Percentiles rank a stretch among this genome's conserved stretches.
Conservation (phyloP, 2,113 vertebrate genomes). For the Leucosticte australis region DNA sequence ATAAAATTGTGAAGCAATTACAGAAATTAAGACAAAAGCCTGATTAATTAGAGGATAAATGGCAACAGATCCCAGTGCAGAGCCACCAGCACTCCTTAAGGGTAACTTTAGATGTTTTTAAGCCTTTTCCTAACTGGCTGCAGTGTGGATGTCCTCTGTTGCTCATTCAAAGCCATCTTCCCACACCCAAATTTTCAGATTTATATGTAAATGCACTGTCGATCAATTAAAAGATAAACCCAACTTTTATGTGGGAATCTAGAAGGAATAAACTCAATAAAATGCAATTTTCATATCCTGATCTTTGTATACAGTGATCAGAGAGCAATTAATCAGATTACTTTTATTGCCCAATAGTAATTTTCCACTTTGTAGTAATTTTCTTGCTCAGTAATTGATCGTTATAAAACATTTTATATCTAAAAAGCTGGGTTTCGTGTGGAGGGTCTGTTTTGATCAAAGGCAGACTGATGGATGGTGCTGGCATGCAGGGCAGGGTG, state of each 20-base stretch:
- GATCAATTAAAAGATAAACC: constrained; percentile 66
- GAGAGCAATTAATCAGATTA: constrained; percentile 27
- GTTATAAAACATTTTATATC: background rate
- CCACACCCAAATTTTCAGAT: background rate
- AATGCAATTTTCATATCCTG: background rate
- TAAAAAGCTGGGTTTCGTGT: background rate
- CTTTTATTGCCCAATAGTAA: background rate
- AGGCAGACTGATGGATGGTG: accelerated
- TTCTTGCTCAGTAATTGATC: background rate
- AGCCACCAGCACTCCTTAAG: background rate
- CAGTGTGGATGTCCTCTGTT: background rate
- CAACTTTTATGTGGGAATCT: background rate
- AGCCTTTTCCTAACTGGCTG: background rate
- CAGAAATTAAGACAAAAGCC: background rate
- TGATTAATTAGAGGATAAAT: background rate
- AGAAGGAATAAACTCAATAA: constrained; percentile 1
- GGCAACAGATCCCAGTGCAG: background rate
- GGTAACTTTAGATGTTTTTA: background rate
- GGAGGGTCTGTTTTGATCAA: background rate
- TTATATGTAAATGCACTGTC: constrained; percentile 55
- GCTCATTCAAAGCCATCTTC: background rate
- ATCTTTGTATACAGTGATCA: background rate
- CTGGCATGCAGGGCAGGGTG: background rate
- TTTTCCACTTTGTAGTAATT: background rate
- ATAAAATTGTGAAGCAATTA: background rate